Evolutionary conservation across 2,113 vertebrate species (phyloP), one percentile per base, ranked within the genome.

Genomic region (Nyctereutes procyonoides): DNA sequence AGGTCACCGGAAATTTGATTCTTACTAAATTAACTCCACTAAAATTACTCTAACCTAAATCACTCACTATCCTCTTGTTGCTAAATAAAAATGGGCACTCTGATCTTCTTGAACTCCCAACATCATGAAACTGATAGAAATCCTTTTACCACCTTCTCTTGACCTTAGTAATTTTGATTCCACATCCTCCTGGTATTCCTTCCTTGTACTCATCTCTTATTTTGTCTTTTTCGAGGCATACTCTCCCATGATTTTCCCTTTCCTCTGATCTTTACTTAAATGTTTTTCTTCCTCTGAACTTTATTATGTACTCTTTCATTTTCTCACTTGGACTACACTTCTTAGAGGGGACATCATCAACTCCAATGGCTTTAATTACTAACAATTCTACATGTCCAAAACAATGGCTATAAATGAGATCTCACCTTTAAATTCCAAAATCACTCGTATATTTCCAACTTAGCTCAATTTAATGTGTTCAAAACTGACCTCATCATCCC

Each of bases 51-150:
- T 95, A 43, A 76, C 17, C 28, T 55, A 35, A 30, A 92, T 24
- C 6, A 51, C 3, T 5, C 2, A 8, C 91, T 53, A 79, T 88
- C 48, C 63, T 65, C 48, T 67, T 85, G 0, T 79, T 38, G 53
- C 35, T 85, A 85, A 73, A 95, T 51, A 88, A 3, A 3, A 84
- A 53, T 51, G 63, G 63, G 48, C 60, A 81, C 19, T 55, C 20
- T 79, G 62, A 63, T 69, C 35, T 51, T 62, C 62, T 89, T 86
- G 19, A 81, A 62, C 12, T 51, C 38, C 67, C 69, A 13, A 32
- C n/a, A 85, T 24, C 60, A 38, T 69, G n/a, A 96, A 89, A 63
- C 53, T 86, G 10, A n/a, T 85, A 76, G 69, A 81, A 80, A 76
- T 6, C n/a, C 24, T 62, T 86, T 56, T 0, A 3, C 22, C 43